These are phyloP conservation scores for Galaxias olidus DNA, from an alignment of 2,797 vertebrate species.

Conservation along the genomic window DNA sequence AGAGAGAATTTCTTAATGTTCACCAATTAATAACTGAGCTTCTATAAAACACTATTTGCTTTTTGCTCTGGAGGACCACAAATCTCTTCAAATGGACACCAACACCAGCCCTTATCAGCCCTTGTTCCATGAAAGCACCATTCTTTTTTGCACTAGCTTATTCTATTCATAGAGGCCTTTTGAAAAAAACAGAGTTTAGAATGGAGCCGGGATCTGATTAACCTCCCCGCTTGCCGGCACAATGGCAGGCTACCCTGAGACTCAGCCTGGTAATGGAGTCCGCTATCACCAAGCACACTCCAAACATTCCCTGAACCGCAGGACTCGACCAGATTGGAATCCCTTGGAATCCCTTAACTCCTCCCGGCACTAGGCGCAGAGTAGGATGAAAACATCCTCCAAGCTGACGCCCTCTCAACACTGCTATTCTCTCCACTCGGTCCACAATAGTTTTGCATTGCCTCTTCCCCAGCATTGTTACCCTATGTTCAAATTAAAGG, in stretches of 20 bases:
- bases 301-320: slow-evolving; percentile 69
- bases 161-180: slow-evolving; percentile 74
- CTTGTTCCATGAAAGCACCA: slow-evolving; percentile 63
- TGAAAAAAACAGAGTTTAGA: slow-evolving; percentile 71
- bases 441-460: slow-evolving; percentile 18
- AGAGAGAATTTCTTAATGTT: slow-evolving; percentile 67
- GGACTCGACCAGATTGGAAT: slow-evolving; percentile 74
- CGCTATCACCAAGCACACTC: slow-evolving; percentile 70
- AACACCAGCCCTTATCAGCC: slow-evolving; percentile 62
- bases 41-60: slow-evolving; percentile 58
- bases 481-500: too few relatives aligned
- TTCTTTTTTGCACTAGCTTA: slow-evolving; percentile 65
- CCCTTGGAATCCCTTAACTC: slow-evolving; percentile 75
- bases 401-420: slow-evolving; percentile 69
- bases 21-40: slow-evolving; percentile 72
- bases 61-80: slow-evolving; percentile 54
- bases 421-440: slow-evolving; percentile 66
- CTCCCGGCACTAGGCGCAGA: slow-evolving; percentile 64
- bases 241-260: slow-evolving; percentile 73
- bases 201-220: slow-evolving; percentile 75
- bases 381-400: slow-evolving; percentile 70
- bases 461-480: too few relatives aligned
- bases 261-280: slow-evolving; percentile 71
- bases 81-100: slow-evolving; percentile 62
- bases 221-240: slow-evolving; percentile 69